Evolutionary conservation across 2,888 invertebrate species (phyloP).

Genomic region (Notodonta dromedarius): DNA sequence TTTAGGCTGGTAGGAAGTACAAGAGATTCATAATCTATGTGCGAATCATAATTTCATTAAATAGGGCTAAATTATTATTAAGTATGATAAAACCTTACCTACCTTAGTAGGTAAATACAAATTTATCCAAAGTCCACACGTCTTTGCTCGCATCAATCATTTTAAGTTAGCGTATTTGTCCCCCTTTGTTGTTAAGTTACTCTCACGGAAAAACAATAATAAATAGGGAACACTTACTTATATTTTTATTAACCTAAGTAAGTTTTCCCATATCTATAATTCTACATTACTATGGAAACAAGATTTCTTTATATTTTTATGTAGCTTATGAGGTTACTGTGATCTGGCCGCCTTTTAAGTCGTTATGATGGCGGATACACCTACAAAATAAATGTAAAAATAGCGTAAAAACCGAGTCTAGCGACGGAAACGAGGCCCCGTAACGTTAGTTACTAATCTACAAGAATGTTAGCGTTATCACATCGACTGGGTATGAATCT

Average conservation of each 20-base stretch:
- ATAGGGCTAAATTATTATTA: no score
- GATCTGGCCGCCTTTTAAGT: conserved; percentile 15
- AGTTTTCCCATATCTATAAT: conserved; percentile 12
- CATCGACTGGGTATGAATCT: background rate
- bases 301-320: conserved; percentile 14
- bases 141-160: no score
- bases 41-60: no score
- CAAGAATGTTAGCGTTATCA: background rate
- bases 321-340: conserved; percentile 31
- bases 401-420: conserved; percentile 21
- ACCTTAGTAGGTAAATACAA: no score
- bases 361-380: conserved; percentile 21
- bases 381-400: conserved; percentile 22
- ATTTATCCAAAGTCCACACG: no score
- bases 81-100: no score
- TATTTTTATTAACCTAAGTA: conserved; percentile 12
- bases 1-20: no score
- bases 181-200: no score
- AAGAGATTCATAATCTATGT: no score
- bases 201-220: no score
- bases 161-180: no score
- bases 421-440: conserved; percentile 24
- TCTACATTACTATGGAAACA: conserved; percentile 15
- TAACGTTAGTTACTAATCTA: conserved; percentile 31
- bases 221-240: conserved; percentile 5